phyloP scores from a whole-genome alignment of 2,888 invertebrate genomes.

The Sthenelais limicola region DNA sequence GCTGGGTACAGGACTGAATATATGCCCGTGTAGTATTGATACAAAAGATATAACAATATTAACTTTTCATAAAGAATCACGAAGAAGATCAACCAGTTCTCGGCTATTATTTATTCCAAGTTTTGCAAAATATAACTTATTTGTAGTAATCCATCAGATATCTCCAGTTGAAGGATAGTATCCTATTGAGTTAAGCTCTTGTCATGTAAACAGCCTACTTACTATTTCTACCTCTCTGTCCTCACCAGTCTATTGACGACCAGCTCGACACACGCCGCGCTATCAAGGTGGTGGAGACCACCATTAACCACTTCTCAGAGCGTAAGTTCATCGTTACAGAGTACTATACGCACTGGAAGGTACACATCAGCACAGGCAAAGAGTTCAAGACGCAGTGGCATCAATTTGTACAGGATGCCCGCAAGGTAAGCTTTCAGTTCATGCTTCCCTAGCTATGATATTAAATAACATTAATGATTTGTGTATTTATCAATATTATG shows the following conservation, averaged over 20 bases:
- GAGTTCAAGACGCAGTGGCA: slow-evolving; percentile 75
- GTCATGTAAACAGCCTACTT: too few species aligned
- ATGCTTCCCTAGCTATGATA: too few species aligned
- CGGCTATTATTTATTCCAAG: neutral
- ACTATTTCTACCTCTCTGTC: neutral
- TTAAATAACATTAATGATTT: neutral
- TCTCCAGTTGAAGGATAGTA: too few species aligned
- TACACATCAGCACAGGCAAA: slow-evolving; percentile 76
- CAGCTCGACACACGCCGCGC: slow-evolving; percentile 63
- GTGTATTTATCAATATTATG: neutral
- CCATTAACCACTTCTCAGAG: slow-evolving; percentile 63
- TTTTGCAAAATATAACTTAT: neutral
- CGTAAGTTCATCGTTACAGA: slow-evolving; percentile 75
- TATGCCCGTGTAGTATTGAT: too few species aligned
- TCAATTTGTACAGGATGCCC: slow-evolving; percentile 77
- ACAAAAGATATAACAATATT: too few species aligned
- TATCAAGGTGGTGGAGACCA: slow-evolving; percentile 65
- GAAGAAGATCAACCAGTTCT: neutral
- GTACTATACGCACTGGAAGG: slow-evolving; percentile 82
- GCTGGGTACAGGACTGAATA: too few species aligned
- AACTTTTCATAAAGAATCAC: too few species aligned
- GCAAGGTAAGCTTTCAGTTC: slow-evolving; percentile 76
- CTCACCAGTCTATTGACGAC: slow-evolving; percentile 2
- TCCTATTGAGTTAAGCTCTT: too few species aligned
- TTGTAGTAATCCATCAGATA: too few species aligned